Percentiles rank a stretch among this genome's conserved stretches.
Evolutionary conservation across 2,797 vertebrate species (phyloP).

Genomic region (Cheirogaleus major): DNA sequence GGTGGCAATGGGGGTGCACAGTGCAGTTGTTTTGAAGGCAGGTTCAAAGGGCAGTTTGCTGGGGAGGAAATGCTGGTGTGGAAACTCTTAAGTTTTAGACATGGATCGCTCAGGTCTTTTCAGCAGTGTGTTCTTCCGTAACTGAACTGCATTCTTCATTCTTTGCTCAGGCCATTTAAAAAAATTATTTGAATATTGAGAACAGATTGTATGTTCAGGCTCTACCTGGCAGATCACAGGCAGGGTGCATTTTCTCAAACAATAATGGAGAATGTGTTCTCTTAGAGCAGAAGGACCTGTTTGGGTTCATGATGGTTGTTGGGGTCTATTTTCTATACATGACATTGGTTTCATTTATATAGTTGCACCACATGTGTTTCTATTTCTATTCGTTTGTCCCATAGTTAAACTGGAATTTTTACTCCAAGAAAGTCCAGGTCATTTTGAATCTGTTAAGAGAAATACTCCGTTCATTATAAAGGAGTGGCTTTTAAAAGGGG

Average conservation of each 20-base stretch:
- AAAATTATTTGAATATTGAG: background rate
- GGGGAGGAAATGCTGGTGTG: slow-evolving; percentile 48
- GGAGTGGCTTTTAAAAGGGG: background rate
- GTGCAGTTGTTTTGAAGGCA: slow-evolving; percentile 57
- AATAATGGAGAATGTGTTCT: background rate
- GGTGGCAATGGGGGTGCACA: background rate
- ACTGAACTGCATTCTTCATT: background rate
- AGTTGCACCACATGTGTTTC: background rate
- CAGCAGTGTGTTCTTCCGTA: background rate
- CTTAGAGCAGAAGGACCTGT: background rate
- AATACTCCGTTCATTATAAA: background rate
- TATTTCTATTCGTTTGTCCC: background rate
- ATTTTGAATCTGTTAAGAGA: background rate
- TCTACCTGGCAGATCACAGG: background rate
- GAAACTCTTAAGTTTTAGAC: slow-evolving; percentile 48
- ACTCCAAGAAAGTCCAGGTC: background rate
- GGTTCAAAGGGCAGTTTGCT: slow-evolving; percentile 56
- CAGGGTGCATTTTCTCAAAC: background rate
- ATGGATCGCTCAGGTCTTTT: background rate
- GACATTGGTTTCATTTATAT: background rate
- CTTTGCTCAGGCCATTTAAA: slow-evolving; percentile 24
- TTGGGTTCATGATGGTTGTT: background rate
- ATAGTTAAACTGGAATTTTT: background rate
- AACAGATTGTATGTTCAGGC: background rate
- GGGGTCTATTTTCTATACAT: background rate